These are phyloP conservation scores for Chironomus riparius DNA, from an alignment of 2,888 invertebrate species.

Conservation along the genomic window DNA sequence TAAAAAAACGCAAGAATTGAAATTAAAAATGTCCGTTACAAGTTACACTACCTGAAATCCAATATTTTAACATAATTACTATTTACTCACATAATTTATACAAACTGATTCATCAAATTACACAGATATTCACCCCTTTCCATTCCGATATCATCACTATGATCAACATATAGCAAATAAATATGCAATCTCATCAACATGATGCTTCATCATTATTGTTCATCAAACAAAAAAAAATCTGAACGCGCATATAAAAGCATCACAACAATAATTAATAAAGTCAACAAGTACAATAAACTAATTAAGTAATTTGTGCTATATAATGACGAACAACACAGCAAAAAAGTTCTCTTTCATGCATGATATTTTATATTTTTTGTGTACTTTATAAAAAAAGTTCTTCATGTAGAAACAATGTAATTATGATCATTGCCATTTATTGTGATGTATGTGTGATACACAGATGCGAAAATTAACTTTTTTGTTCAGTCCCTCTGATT, in stretches of 20 bases:
- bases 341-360: background rate
- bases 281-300: slow-evolving; percentile 14
- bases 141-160: too few species aligned
- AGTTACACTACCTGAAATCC: too few species aligned
- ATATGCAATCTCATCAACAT: too few species aligned
- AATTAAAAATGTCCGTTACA: too few species aligned
- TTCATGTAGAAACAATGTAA: slow-evolving; percentile 18
- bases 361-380: too few species aligned
- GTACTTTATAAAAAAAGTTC: background rate
- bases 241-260: background rate
- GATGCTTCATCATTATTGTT: background rate
- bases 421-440: slow-evolving; percentile 9
- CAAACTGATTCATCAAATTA: too few species aligned
- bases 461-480: slow-evolving; percentile 21
- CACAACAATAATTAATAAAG: slow-evolving; percentile 21
- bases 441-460: background rate
- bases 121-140: too few species aligned
- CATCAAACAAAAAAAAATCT: background rate
- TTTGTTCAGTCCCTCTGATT: background rate
- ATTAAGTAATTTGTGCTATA: slow-evolving; percentile 18
- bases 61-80: too few species aligned
- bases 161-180: too few species aligned
- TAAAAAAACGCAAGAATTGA: too few species aligned
- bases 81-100: too few species aligned
- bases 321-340: background rate